Base-by-base conservation (phyloP, 2,113 vertebrate genomes). In the Bubo blakistoni region DNA sequence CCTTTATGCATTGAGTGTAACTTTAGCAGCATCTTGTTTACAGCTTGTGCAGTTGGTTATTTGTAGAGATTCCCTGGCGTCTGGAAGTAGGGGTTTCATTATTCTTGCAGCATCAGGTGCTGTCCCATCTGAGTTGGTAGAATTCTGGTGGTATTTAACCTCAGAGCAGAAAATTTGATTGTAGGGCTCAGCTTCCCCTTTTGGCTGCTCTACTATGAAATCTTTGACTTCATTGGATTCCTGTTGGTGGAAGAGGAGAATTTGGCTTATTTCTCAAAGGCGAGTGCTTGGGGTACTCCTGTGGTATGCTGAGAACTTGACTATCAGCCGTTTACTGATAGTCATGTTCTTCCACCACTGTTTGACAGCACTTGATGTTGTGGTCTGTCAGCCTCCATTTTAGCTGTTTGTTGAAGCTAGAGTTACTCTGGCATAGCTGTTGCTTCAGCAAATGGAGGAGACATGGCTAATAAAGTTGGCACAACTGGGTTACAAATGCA, bases 341-440 rank as follows among this genome's bases (percentile, higher is more conserved):
- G 19, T 69, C 30, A 1, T 7, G 6, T 51, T 90, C 71, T 81
- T 63, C 57, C 42, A 36, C 84, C 54, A 8, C 51, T 34, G 26
- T 69, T 36, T 34, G 92, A 81, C 94, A 95, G 82, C 92, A 90
- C 58, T 32, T 92, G 88, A 93, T 97, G 91, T 14, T 96, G 95
- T 80, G 86, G 27, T 74, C 36, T 76, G 46, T 78, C 49, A 70
- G 73, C 55, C 57, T 95, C 81, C 61, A 20, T 32, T 85, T 32
- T 16, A 63, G 61, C 54, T 69, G 11, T 47, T 44, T 65, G 36
- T 34, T n/a, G 40, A 25, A 70, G 67, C 52, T 55, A 7, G 67
- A 66, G 61, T 24, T 25, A 11, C 42, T 79, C 61, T 70, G 57
- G 65, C 15, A 2, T 13, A 47, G 51, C 78, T 78, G 59, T 55